Evolutionary conservation across 2,113 vertebrate species (phyloP), one percentile per base, ranked within the genome.

Genomic region (Tylochromis polylepis): DNA sequence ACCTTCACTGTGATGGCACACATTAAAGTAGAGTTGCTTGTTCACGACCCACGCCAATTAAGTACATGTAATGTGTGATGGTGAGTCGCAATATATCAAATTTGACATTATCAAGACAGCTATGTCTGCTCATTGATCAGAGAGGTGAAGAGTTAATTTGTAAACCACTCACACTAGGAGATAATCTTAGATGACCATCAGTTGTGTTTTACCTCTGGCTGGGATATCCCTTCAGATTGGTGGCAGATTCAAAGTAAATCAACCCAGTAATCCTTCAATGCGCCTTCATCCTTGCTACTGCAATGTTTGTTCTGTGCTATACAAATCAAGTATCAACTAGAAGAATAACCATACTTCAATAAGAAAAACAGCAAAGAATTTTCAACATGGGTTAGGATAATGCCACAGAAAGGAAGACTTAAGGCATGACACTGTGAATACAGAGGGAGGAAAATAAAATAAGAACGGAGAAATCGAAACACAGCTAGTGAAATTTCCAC

Each of bases 211-310:
- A 75, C 65, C 34, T 82, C 83, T 62, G 34, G 3, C 70, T 72
- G 29, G 86, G 62, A 85, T 89, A 87, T 81, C 79, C 59, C 82
- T 36, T 89, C 67, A 79, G 70, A 83, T 29, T 79, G 79, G 56
- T 75, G 18, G 24, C 22, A 81, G 43, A 83, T 82, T 51, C 15
- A 22, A 55, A 84, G 62, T 46, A 83, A 70, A 87, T 84, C 75
- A 84, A 9, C 81, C 70, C 36, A 70, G 58, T 82, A 87, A 92
- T 89, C 72, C 75, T 88, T 36, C 67, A 9, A 55, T 43, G 77
- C 16, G 58, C 27, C 43, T 8, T 8, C 27, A 84, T 79, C 27
- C 34, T 59, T 51, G 36, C 49, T 49, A 4, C 14, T 29, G 38
- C 34, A 11, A 58, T 3, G 1, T 81, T 82, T 83, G 46, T 56